phyloP scores from a whole-genome alignment of 1,140 invertebrate species.

The Diuraphis noxia region DNA sequence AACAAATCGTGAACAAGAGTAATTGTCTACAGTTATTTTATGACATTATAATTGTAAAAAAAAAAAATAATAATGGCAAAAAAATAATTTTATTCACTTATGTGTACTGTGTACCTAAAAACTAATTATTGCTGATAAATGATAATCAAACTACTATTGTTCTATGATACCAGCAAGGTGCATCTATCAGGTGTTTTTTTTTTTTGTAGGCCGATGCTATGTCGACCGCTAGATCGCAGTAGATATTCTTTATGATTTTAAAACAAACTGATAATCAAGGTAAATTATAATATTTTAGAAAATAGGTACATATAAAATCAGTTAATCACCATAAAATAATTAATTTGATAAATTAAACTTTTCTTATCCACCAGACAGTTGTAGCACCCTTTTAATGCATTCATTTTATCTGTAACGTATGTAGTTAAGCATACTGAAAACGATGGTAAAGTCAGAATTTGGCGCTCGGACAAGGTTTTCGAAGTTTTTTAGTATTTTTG shows the following conservation, averaged over 20 bases:
- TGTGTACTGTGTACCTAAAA: slow-evolving; percentile 18
- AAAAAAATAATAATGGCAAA: background rate
- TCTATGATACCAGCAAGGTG: background rate
- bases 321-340: no score
- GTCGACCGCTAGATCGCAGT: background rate
- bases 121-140: slow-evolving; percentile 33
- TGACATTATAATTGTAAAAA: background rate
- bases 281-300: background rate
- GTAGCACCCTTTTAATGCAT: no score
- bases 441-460: no score
- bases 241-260: background rate
- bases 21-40: background rate
- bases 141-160: background rate
- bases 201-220: background rate
- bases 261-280: background rate
- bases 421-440: no score
- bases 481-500: no score
- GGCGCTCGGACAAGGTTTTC: no score
- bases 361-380: no score
- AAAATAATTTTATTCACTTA: background rate
- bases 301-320: no score
- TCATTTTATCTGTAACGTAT: no score
- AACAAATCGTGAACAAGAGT: background rate
- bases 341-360: no score
- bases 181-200: slow-evolving; percentile 18